These are phyloP conservation scores for Drosophila paracracens DNA, from an alignment of 2,888 invertebrate species.

Conservation along the genomic window DNA sequence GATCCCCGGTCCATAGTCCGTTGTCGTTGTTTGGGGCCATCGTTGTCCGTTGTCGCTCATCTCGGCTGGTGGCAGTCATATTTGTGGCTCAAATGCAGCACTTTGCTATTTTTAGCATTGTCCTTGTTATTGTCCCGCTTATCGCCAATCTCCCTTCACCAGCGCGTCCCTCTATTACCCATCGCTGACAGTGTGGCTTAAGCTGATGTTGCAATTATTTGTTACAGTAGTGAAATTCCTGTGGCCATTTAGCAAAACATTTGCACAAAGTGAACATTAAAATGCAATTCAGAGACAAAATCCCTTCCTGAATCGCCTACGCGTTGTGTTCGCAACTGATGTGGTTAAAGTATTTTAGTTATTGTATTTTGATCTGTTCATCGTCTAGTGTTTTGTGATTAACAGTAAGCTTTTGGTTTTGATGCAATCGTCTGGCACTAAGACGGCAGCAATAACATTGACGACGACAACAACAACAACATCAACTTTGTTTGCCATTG, in stretches of 20 bases:
- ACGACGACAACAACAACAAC: slow-evolving; percentile 17
- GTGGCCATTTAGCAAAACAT: slow-evolving; percentile 11
- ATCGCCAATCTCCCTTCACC: slow-evolving; percentile 24
- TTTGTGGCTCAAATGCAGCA: slow-evolving; percentile 77
- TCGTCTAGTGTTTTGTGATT: slow-evolving; percentile 56
- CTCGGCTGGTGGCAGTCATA: slow-evolving; percentile 55
- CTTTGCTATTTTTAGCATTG: slow-evolving; percentile 74
- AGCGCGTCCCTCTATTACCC: background rate
- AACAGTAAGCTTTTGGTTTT: slow-evolving; percentile 50
- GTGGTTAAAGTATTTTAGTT: slow-evolving; percentile 38
- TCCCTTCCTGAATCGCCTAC: background rate
- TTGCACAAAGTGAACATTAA: slow-evolving; percentile 11
- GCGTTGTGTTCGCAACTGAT: background rate
- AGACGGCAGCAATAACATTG: slow-evolving; percentile 16
- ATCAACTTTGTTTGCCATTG: slow-evolving; percentile 13
- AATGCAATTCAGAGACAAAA: slow-evolving; percentile 1
- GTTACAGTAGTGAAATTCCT: slow-evolving; percentile 19
- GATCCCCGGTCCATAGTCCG: background rate
- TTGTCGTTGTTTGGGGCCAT: slow-evolving; percentile 4
- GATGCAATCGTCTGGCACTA: slow-evolving; percentile 31
- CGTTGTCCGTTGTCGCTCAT: slow-evolving; percentile 27
- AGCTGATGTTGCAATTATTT: slow-evolving; percentile 70
- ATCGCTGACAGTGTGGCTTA: slow-evolving; percentile 23
- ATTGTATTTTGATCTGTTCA: slow-evolving; percentile 57
- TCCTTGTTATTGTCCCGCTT: slow-evolving; percentile 45